Base-by-base conservation (phyloP, 2,797 vertebrate species). In the Myripristis jacobus region DNA sequence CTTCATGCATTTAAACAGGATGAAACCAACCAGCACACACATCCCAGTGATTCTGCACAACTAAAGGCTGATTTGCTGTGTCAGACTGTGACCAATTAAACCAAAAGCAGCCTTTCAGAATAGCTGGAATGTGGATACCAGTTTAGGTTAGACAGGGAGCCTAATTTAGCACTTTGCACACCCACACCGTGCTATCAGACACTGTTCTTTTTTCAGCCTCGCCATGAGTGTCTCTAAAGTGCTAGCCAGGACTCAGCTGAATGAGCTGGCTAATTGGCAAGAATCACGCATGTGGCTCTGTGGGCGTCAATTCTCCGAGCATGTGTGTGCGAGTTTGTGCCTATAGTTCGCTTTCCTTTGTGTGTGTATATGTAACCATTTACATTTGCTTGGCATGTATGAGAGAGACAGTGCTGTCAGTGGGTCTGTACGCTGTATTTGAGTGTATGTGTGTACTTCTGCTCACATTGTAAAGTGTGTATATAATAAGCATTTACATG, bases 61-160 rank as follows among this genome's bases (percentile, higher is more conserved):
- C 27, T 56, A 66, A 73, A 71, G 24, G 34, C 54, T 51, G 48
- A 75, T 83, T 57, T 55, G 55, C 71, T 53, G 48, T 70, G 80
- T 77, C 77, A 69, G 11, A 18, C 63, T 69, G 66, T 73, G 70
- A 71, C 68, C 58, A 70, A 19, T 59, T 70, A 47, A 43, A 29
- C 43, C 21, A n/a, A 51, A 19, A 43, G 25, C 61, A 16, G 22
- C 56, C 47, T 50, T 22, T 10, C 21, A 50, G 24, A 52, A 19
- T 19, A 53, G 1, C 16, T 29, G 70, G n/a, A 74, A 60, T 52
- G 15, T 47, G 71, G 70, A 43, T 53, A 24, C 18, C 51, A 36
- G 41, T 77, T 78, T 41, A 22, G 55, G 57, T 70, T 79, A 52
- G 50, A 66, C 29, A 43, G n/a, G 58, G 52, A 69, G 53, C 63